phyloP scores from a whole-genome alignment of 2,888 invertebrate species.

The Podabrus alpinus region DNA sequence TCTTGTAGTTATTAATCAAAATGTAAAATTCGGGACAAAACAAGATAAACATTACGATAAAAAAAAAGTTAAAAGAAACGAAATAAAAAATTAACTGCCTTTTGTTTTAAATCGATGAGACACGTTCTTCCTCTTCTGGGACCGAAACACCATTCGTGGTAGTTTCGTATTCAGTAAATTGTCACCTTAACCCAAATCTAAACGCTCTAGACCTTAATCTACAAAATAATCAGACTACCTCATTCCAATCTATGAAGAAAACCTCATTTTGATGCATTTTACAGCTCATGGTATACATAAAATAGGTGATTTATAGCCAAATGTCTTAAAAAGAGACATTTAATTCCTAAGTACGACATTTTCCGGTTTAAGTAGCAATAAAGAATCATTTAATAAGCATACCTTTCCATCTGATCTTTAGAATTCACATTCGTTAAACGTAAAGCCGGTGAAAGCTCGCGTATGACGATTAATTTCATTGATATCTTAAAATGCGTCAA shows the following conservation, averaged over 20 bases:
- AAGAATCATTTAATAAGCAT: constrained; percentile 24
- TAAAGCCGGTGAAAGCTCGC: neutral
- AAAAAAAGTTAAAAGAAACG: neutral
- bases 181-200: neutral
- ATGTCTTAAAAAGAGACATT: constrained; percentile 9
- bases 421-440: neutral
- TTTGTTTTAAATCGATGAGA: neutral
- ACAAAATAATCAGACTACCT: neutral
- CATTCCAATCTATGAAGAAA: neutral
- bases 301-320: constrained; percentile 8
- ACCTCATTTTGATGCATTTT: neutral
- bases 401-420: constrained; percentile 19
- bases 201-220: neutral
- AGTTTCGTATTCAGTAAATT: neutral
- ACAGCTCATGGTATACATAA: neutral
- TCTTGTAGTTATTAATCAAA: neutral
- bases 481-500: neutral
- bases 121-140: neutral
- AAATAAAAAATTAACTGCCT: neutral
- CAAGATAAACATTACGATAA: neutral
- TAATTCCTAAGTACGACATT: constrained; percentile 24
- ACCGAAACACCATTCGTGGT: neutral
- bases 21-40: neutral
- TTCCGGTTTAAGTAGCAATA: constrained; percentile 19
- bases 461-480: constrained; percentile 2